Percentiles rank a stretch among this genome's conserved stretches.
phyloP scores from a whole-genome alignment of 2,113 vertebrate species.

The Indri indri region DNA sequence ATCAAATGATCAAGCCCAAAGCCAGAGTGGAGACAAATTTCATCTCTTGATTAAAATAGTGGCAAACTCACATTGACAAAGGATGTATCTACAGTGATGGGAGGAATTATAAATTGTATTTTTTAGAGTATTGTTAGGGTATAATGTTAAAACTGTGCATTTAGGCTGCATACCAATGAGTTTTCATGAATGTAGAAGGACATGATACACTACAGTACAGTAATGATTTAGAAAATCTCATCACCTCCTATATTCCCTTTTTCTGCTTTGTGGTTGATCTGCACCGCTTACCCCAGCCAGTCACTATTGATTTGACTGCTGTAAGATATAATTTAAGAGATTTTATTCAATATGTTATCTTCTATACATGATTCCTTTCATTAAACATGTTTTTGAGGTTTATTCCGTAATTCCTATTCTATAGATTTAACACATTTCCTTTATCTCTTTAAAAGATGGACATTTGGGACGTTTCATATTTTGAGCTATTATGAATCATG shows the following conservation, averaged over 20 bases:
- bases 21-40: background rate
- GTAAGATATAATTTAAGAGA: background rate
- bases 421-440: background rate
- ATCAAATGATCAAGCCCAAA: background rate
- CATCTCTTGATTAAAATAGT: background rate
- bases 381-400: background rate
- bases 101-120: background rate
- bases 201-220: background rate
- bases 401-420: background rate
- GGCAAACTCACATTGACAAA: background rate
- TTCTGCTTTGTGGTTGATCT: background rate
- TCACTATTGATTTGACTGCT: background rate
- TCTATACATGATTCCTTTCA: background rate
- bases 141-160: background rate
- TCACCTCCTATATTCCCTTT: background rate
- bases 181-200: background rate
- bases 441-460: background rate
- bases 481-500: background rate
- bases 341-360: background rate
- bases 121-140: background rate
- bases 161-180: background rate
- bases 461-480: background rate
- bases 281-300: background rate
- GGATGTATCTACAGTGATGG: background rate
- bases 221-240: background rate